Conservation (phyloP, 2,888 invertebrate genomes). For the Thalpophila matura region DNA sequence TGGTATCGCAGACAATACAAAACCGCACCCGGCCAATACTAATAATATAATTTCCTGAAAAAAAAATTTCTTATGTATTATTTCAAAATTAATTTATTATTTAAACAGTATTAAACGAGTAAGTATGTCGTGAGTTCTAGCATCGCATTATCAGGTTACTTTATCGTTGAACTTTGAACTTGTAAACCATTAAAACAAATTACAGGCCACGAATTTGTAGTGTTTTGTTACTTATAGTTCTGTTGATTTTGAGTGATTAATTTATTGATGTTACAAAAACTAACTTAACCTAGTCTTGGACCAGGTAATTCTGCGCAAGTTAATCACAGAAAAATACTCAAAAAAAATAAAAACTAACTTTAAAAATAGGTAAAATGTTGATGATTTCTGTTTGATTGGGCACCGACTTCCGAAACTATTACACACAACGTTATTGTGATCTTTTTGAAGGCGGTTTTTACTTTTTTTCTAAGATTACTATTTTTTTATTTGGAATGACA, state of each 20-base stretch:
- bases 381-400: too few species aligned
- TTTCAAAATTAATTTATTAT: too few species aligned
- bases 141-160: constrained; percentile 24
- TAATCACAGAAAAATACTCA: constrained; percentile 4
- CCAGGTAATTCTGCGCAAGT: not conserved
- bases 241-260: constrained; percentile 1
- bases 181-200: constrained; percentile 23
- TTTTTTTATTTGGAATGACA: too few species aligned
- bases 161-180: constrained; percentile 50
- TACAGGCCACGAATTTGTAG: constrained; percentile 7
- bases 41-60: constrained; percentile 77
- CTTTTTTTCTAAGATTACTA: too few species aligned
- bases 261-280: not conserved
- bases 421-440: too few species aligned
- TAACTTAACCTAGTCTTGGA: too few species aligned
- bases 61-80: constrained; percentile 18
- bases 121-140: not conserved
- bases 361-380: too few species aligned
- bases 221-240: not conserved
- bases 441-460: too few species aligned
- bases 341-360: too few species aligned
- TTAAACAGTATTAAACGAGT: not conserved
- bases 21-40: constrained; percentile 68
- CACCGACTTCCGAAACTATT: too few species aligned
- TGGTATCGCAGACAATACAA: constrained; percentile 64